Base-by-base conservation (phyloP, 2,797 vertebrate genomes). In the Takifugu ocellatus region DNA sequence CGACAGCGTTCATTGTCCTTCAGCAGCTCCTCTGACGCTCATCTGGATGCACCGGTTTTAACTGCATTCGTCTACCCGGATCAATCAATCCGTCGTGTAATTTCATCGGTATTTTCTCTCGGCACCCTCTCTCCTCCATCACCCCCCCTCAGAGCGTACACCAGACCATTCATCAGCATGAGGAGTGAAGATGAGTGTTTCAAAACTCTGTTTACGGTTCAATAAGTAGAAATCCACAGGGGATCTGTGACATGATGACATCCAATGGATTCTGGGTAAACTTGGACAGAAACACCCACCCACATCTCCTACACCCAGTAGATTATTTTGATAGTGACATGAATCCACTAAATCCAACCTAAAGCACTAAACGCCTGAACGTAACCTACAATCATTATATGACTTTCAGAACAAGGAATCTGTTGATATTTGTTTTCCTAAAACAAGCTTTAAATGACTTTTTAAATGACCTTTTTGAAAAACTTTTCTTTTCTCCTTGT, bases 41-140 rank as follows among this genome's bases (percentile, higher is more conserved):
- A 89, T 90, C 88, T 83, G 85, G 86, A 89, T 86, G 74, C 83
- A 89, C 92, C 87, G 79, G 85, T 87, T 89, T 88, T 86, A 86
- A 81, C 84, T 70, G 68, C 68, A 62, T 75, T 50, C 70, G 64
- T 72, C 72, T 57, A 42, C 31, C 7, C 71, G 87, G 81, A 90
- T 90, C 88, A 90, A 91, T 92, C 89, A 90, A 79, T 79, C 84
- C 54, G 54, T 82, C 65, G 59, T 74, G 74, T 87, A 86, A 91
- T 91, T 90, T 89, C 85, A 89, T 88, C 87, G 84, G 79, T 65
- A 75, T 72, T 58, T 21, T 66, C 54, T 64, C 61, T 59, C 50
- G 36, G 29, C 77, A 4, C n/a, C n/a, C 21, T 24, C 29, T 11
- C 16, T 54, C 56, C 33, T 12, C 39, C 42, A 39, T 71, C 71